Conservation (phyloP, 1,140 invertebrate genomes). For the Megalonaias nervosa region DNA sequence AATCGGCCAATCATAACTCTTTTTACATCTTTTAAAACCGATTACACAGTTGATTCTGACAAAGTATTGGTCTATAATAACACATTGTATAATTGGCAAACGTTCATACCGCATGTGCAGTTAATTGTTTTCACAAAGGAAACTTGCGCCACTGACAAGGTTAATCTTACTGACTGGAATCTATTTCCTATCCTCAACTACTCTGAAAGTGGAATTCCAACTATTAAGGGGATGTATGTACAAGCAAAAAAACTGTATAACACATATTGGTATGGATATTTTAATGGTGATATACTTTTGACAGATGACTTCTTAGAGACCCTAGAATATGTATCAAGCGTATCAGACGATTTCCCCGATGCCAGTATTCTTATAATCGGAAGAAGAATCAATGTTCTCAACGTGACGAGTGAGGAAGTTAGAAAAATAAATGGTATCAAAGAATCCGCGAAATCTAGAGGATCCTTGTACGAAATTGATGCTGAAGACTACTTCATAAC, state of each 20-base stretch:
- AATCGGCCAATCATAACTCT: too few species aligned
- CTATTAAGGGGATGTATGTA: conserved; percentile 34
- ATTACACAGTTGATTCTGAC: too few species aligned
- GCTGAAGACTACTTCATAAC: conserved; percentile 47
- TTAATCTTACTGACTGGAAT: conserved; percentile 26
- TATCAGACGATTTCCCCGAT: too few species aligned
- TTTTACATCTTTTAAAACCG: too few species aligned
- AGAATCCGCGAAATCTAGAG: conserved; percentile 5
- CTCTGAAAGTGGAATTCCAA: conserved; percentile 11
- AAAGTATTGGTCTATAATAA: too few species aligned
- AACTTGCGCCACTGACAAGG: background rate
- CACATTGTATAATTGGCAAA: conserved; percentile 27
- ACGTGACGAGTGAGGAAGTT: conserved; percentile 9
- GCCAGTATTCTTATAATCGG: too few species aligned
- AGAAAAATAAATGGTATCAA: conserved; percentile 4
- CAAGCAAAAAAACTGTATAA: conserved; percentile 17
- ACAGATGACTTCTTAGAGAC: conserved; percentile 22
- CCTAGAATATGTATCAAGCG: too few species aligned
- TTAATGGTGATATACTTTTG: conserved; percentile 39
- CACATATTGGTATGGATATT: conserved; percentile 37
- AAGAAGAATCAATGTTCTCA: too few species aligned
- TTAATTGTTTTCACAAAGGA: conserved; percentile 36
- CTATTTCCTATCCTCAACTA: background rate
- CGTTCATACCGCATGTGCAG: conserved; percentile 24
- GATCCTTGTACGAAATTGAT: conserved; percentile 27